Conservation (phyloP, 2,888 invertebrate species). For the Hirtodrosophila duncani region DNA sequence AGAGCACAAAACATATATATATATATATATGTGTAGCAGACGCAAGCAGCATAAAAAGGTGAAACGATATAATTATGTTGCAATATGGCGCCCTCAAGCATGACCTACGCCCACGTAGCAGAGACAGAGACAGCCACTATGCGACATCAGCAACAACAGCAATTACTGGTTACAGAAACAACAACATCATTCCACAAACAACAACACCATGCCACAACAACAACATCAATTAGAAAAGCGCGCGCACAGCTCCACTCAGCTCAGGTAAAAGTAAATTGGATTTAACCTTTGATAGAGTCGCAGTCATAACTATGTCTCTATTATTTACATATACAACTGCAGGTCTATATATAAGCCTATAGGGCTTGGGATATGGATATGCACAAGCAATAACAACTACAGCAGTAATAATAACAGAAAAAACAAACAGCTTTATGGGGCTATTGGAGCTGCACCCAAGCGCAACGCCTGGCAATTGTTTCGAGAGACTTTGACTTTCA, state of each 20-base stretch:
- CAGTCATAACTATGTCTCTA: not conserved
- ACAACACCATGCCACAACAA: too few relatives aligned
- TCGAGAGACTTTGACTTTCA: too few relatives aligned
- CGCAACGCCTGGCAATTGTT: conserved; percentile 14
- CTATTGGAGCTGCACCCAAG: conserved; percentile 28
- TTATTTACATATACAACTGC: too few relatives aligned
- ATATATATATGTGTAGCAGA: conserved; percentile 4
- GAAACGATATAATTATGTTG: conserved; percentile 70
- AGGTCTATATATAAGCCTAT: too few relatives aligned
- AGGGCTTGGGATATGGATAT: too few relatives aligned
- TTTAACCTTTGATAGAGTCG: conserved; percentile 4
- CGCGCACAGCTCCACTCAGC: too few relatives aligned
- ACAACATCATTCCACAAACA: too few relatives aligned
- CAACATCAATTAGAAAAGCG: conserved; percentile 17
- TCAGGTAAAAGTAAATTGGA: too few relatives aligned
- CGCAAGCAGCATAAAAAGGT: conserved; percentile 34
- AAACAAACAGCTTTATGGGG: too few relatives aligned
- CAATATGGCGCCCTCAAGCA: conserved; percentile 70
- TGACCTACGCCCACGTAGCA: conserved; percentile 56
- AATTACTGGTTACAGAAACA: too few relatives aligned
- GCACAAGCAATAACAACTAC: too few relatives aligned
- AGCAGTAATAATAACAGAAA: too few relatives aligned
- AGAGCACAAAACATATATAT: conserved; percentile 13
- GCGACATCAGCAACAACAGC: conserved; percentile 38
- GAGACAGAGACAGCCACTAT: conserved; percentile 11